A percentile compares a stretch with the other conserved stretches of the same genome.
Conservation (phyloP, 2,113 vertebrate genomes). For the Columbina picui region DNA sequence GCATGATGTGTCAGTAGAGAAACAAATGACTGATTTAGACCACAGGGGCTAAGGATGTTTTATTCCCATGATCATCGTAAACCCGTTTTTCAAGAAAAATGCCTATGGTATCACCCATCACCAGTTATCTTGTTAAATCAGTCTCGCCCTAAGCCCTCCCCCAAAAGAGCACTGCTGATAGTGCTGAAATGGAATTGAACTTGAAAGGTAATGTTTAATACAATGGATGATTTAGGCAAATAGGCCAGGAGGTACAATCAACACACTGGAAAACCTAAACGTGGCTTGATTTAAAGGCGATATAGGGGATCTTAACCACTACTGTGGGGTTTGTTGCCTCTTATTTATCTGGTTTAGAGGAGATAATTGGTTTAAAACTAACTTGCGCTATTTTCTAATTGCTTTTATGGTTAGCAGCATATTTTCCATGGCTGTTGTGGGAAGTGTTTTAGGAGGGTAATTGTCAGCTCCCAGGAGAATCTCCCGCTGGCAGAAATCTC, state of each 20-base stretch:
- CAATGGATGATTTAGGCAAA: not conserved
- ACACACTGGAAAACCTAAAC: not conserved
- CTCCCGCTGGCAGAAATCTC: too few species aligned
- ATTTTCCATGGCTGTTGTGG: not conserved
- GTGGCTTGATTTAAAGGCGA: not conserved
- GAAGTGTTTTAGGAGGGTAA: not conserved
- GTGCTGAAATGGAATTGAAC: not conserved
- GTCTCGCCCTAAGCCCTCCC: not conserved
- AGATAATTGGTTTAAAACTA: not conserved
- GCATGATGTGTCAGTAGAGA: not conserved
- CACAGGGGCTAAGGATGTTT: not conserved
- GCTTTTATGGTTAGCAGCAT: not conserved
- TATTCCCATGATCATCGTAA: not conserved
- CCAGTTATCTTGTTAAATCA: not conserved
- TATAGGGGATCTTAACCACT: not conserved
- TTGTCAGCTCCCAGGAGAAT: too few species aligned
- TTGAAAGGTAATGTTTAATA: not conserved
- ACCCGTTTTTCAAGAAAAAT: not conserved
- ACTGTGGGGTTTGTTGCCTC: not conserved
- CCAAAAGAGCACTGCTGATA: not conserved
- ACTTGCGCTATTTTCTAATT: not conserved
- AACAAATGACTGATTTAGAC: slow-evolving; percentile 16
- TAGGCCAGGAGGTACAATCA: not conserved
- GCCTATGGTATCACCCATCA: not conserved
- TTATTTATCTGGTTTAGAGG: not conserved